Base-by-base conservation (phyloP, 2,888 invertebrate genomes). In the Blastobasis lacticolella region DNA sequence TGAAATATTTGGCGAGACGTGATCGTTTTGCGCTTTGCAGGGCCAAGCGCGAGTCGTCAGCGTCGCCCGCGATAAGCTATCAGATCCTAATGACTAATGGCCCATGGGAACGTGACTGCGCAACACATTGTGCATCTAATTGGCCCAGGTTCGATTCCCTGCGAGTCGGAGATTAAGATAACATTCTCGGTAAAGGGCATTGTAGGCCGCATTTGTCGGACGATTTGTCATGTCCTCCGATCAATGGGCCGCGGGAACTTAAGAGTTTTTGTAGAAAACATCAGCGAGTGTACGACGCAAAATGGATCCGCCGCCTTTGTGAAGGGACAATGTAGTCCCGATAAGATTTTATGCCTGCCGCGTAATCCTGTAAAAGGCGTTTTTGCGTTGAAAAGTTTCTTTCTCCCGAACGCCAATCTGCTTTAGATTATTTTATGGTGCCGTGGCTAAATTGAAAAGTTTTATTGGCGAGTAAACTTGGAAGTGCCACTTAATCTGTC, bases 61-160 rank as follows among this genome's bases (percentile, higher is more conserved):
- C 23, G 23, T 23, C 23, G 23, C 23, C 23, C 23, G 3, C 23
- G 23, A 23, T 23, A 10, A 42, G 42, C 5, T 77, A 80, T 79
- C 79, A 63, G 76, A 76, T 77, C 50, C 55, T 63, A 63, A 72
- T 75, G 76, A 78, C 67, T 78, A 76, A 78, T 61, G 58, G 52
- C 52, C 23, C 53, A 73, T 71, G 67, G 67, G 67, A 71, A 67
- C 64, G 56, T 76, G 75, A 78, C 73, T 71, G 49, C 61, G 75
- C 75, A 73, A 69, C 67, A 66, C 53, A 64, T 75, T 76, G 70
- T 75, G 62, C 61, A 57, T 57, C 66, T 77, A 77, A 78, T 77
- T 77, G 74, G 66, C 66, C 64, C 65, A 64, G 64, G 62, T 64
- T 67, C 64, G 63, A 58, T 58, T 46, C 54, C 50, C 52, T 51